Conservation (phyloP, 2,888 invertebrate genomes). For the Ditula angustiorana region DNA sequence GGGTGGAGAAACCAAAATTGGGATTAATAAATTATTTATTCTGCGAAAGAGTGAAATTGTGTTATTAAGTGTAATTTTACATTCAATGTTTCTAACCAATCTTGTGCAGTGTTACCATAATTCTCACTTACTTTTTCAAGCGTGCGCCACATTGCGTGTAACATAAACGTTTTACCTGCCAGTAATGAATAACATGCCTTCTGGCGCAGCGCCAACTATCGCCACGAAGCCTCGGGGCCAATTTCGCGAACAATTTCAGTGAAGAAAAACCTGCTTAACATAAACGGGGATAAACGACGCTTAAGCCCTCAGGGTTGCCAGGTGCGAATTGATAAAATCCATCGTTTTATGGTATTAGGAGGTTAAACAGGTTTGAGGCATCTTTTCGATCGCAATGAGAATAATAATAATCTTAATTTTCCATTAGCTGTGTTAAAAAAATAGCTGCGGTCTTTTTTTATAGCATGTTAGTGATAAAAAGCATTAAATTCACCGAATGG, state of each 20-base stretch:
- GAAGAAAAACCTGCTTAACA: constrained; percentile 38
- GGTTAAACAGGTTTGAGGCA: background rate
- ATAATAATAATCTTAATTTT: background rate
- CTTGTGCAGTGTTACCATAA: background rate
- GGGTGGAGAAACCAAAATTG: no score
- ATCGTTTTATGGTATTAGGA: constrained; percentile 9
- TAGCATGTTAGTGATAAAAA: no score
- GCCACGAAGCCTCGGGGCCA: constrained; percentile 25
- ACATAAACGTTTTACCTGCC: constrained; percentile 4
- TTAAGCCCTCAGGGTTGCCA: constrained; percentile 31
- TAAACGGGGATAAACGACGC: constrained; percentile 35
- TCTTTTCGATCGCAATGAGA: background rate
- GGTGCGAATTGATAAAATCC: constrained; percentile 35
- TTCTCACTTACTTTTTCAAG: background rate
- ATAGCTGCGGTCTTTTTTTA: no score
- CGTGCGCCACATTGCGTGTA: constrained; percentile 5
- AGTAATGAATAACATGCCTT: constrained; percentile 31
- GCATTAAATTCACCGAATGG: no score
- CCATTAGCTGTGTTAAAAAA: no score
- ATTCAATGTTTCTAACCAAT: background rate
- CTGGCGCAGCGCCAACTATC: constrained; percentile 29
- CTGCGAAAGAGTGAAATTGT: no score
- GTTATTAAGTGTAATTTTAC: no score
- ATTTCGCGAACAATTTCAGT: constrained; percentile 33
- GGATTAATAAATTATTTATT: no score